A percentile compares a stretch with the other conserved stretches of the same genome.
These are phyloP conservation scores for Aphelinus certus DNA, from an alignment of 1,140 invertebrate genomes.

Conservation along the genomic window DNA sequence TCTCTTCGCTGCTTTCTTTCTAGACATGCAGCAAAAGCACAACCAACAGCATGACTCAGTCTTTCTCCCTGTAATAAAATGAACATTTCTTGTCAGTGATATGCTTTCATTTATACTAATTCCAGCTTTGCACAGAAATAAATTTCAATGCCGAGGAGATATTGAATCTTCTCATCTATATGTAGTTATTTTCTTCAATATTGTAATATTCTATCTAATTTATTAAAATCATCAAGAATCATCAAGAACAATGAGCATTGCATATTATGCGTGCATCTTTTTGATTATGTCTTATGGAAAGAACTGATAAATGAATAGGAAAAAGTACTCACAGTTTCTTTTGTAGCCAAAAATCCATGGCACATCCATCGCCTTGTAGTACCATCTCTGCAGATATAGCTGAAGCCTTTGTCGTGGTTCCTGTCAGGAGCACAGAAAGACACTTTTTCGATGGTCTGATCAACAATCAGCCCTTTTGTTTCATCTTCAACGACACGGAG, in stretches of 20 bases:
- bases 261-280: too few species aligned
- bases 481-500: constrained; percentile 98
- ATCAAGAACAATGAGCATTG: too few species aligned
- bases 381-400: constrained; percentile 89
- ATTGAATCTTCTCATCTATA: too few species aligned
- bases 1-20: constrained; percentile 98
- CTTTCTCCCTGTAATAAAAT: constrained; percentile 82
- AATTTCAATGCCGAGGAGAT: too few species aligned
- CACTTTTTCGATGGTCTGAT: constrained; percentile 99
- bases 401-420: constrained; percentile 97
- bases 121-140: background rate
- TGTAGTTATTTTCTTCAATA: too few species aligned
- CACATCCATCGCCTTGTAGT: constrained; percentile 97
- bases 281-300: too few species aligned
- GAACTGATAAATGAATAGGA: too few species aligned
- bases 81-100: background rate
- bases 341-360: constrained; percentile 95
- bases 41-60: constrained; percentile 98
- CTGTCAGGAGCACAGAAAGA: constrained; percentile 99
- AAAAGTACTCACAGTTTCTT: constrained; percentile 80
- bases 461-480: constrained; percentile 97
- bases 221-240: too few species aligned
- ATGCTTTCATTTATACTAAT: background rate
- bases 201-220: too few species aligned
- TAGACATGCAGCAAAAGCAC: constrained; percentile 97